Evolutionary conservation across 1,140 invertebrate genomes (phyloP).

Genomic region (Penaeus indicus): DNA sequence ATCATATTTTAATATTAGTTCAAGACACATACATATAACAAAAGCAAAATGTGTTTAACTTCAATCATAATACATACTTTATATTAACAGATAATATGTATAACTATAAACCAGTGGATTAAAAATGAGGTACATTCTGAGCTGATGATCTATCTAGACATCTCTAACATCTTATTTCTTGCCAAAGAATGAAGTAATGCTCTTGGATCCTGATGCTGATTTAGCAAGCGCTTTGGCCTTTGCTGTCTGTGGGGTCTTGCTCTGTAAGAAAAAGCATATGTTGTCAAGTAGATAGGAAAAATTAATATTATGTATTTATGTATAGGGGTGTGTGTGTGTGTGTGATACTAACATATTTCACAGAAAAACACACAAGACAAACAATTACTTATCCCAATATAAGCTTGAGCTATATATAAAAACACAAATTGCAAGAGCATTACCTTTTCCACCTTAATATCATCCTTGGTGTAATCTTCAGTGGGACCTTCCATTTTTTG

Average conservation of each 20-base stretch:
- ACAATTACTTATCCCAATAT: neutral
- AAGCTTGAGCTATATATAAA: neutral
- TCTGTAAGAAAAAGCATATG: conserved; percentile 32
- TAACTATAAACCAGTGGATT: too few relatives aligned
- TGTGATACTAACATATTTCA: neutral
- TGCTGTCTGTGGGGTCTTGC: conserved; percentile 33
- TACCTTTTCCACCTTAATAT: conserved; percentile 47
- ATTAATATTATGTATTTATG: neutral
- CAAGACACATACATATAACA: too few relatives aligned
- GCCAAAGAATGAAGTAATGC: conserved; percentile 54
- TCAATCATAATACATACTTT: too few relatives aligned
- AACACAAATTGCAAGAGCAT: neutral
- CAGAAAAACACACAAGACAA: neutral
- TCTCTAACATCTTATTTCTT: conserved; percentile 42
- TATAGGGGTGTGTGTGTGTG: neutral
- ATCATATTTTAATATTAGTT: too few relatives aligned
- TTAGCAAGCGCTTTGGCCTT: conserved; percentile 56
- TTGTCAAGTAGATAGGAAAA: neutral
- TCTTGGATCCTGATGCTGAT: conserved; percentile 56
- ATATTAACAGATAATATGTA: too few relatives aligned
- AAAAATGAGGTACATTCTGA: too few relatives aligned
- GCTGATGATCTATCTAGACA: too few relatives aligned
- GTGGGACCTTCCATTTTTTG: conserved; percentile 46
- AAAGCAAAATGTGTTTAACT: too few relatives aligned
- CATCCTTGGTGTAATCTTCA: conserved; percentile 55